A percentile compares a stretch with the other conserved stretches of the same genome.
These are phyloP conservation scores for Drosophila kepulauana DNA, from an alignment of 1,140 invertebrate genomes.

Conservation along the genomic window DNA sequence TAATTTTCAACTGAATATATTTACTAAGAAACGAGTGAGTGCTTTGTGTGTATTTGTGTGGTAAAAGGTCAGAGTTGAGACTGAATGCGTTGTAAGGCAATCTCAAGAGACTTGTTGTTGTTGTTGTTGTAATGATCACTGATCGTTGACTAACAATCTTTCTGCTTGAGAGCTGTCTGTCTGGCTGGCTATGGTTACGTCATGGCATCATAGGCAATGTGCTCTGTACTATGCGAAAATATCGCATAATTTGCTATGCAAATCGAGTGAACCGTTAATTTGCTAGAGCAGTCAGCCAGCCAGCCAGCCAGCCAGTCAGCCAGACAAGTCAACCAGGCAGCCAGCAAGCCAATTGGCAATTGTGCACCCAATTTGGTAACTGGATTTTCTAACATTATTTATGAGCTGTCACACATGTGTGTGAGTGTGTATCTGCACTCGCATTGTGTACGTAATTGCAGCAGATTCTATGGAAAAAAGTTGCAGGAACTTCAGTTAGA, in stretches of 20 bases:
- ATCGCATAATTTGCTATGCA: conserved; percentile 84
- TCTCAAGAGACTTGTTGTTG: conserved; percentile 20
- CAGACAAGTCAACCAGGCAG: conserved; percentile 33
- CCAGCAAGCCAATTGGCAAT: conserved; percentile 61
- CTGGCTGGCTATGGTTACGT: conserved; percentile 53
- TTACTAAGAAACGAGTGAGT: background rate
- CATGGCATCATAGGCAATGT: conserved; percentile 35
- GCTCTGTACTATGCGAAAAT: conserved; percentile 60
- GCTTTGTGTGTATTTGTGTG: conserved; percentile 18
- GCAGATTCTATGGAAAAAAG: conserved; percentile 45
- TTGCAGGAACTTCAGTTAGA: conserved; percentile 73
- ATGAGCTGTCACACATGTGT: conserved; percentile 47
- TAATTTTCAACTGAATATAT: background rate
- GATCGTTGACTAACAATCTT: conserved; percentile 27
- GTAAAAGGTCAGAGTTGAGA: conserved; percentile 65
- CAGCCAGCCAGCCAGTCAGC: conserved; percentile 37
- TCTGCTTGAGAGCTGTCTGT: background rate
- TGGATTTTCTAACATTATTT: conserved; percentile 78
- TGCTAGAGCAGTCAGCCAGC: conserved; percentile 43
- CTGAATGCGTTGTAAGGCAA: conserved; percentile 55
- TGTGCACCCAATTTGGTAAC: conserved; percentile 83
- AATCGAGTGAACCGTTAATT: conserved; percentile 77
- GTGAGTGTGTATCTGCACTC: conserved; percentile 19
- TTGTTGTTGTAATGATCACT: conserved; percentile 31
- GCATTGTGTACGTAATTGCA: conserved; percentile 30